Evolutionary conservation across 2,797 vertebrate species (phyloP).

Genomic region (Phalanger gymnotis): DNA sequence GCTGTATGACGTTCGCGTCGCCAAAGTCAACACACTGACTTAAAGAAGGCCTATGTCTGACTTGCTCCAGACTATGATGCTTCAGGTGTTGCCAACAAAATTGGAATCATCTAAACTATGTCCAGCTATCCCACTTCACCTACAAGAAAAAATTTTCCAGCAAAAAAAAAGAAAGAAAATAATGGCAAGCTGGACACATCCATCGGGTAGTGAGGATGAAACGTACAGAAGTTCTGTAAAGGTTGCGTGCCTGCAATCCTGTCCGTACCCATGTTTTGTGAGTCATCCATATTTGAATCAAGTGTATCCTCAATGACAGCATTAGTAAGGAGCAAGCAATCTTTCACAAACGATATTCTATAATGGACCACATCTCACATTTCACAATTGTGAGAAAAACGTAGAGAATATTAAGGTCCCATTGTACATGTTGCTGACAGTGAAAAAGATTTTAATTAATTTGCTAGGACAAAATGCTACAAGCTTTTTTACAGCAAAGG

Average conservation of each 20-base stretch:
- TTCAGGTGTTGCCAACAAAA: too few species aligned
- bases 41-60: too few species aligned
- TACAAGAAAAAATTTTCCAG: too few species aligned
- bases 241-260: neutral
- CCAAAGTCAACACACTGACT: too few species aligned
- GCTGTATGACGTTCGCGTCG: too few species aligned
- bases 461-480: neutral
- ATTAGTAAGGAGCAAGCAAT: neutral
- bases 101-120: too few species aligned
- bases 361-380: neutral
- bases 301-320: neutral
- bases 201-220: neutral
- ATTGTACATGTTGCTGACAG: neutral
- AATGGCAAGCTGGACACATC: neutral
- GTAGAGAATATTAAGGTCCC: neutral
- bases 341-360: neutral
- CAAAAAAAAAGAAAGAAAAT: too few species aligned
- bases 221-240: neutral
- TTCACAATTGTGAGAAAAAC: neutral
- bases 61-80: too few species aligned
- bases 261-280: neutral
- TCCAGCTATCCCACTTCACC: too few species aligned
- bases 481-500: neutral
- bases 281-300: neutral
- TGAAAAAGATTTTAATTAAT: neutral